A percentile compares a stretch with the other conserved stretches of the same genome.
phyloP scores from a whole-genome alignment of 1,140 invertebrate species.

The Sitophilus oryzae region DNA sequence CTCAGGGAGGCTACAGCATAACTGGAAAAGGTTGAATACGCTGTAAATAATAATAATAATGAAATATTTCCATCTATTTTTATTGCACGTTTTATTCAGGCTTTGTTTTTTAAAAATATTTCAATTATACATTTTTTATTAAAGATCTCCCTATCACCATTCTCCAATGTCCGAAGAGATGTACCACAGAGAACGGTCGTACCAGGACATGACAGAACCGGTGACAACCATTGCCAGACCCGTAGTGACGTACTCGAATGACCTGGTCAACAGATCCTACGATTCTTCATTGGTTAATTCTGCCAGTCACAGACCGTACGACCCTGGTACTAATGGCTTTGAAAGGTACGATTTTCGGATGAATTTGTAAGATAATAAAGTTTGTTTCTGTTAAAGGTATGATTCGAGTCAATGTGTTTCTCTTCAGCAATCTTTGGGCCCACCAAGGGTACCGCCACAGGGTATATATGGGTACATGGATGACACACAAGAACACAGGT shows the following conservation, averaged over 20 bases:
- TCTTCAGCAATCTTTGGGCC: slow-evolving; percentile 53
- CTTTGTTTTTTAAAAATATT: neutral
- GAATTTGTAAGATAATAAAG: slow-evolving; percentile 31
- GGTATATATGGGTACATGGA: slow-evolving; percentile 49
- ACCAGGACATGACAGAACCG: slow-evolving; percentile 47
- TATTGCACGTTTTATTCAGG: too few relatives aligned
- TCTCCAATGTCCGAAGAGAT: slow-evolving; percentile 50
- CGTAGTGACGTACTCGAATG: slow-evolving; percentile 58
- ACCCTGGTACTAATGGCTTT: slow-evolving; percentile 56
- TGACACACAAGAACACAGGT: slow-evolving; percentile 53
- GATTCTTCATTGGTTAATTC: slow-evolving; percentile 46
- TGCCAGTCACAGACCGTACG: slow-evolving; percentile 55
- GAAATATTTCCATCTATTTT: too few relatives aligned
- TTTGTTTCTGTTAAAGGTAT: slow-evolving; percentile 32
- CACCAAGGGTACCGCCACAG: slow-evolving; percentile 48
- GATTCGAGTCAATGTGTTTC: slow-evolving; percentile 49
- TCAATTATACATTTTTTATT: neutral
- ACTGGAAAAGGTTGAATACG: too few relatives aligned
- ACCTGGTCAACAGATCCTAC: slow-evolving; percentile 47
- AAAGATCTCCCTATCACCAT: slow-evolving; percentile 57
- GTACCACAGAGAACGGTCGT: slow-evolving; percentile 48
- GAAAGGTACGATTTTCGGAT: slow-evolving; percentile 47
- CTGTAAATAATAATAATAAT: too few relatives aligned
- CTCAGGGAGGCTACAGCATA: too few relatives aligned
- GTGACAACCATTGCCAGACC: slow-evolving; percentile 51